Evolutionary conservation across 2,797 vertebrate genomes (phyloP), one percentile per base, ranked within the genome.

Genomic region (Muscicapa comitata): DNA sequence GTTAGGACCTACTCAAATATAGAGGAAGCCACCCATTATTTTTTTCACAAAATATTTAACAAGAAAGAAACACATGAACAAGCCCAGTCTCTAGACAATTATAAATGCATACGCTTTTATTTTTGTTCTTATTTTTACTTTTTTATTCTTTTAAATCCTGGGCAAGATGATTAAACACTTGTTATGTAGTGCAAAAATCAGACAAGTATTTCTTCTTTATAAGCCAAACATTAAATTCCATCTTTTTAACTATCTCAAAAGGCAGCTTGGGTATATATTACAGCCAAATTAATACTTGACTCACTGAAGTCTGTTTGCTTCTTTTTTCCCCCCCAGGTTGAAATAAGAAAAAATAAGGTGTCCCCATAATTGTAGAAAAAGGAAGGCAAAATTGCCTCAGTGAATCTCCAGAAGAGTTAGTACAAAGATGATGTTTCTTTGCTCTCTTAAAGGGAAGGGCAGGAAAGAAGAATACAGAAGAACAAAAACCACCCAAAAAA

Each of bases 221-320:
- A 53, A 77, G 90, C 95, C 90, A 94, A 97, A 96, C 79, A 85
- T 87, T 95, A 97, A 97, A 93, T 96, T 86, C 71, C 83, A 87
- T 96, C 95, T 89, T 96, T 96, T 85, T 87, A 97, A 94, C 93
- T 87, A 96, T 82, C 95, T 89, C 26, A 50, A 96, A 97, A 95
- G 97, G 95, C 95, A 96, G 95, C 97, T 96, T 90, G 95, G 95
- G 96, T 96, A 92, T 93, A 88, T 78, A 96, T 94, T 95, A 97
- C 90, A 98, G 96, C 94, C 93, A 94, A 89, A 95, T 97, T 95
- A 97, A 96, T 74, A 95, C 67, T 78, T 95, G 87, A 96, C 94
- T 95, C 84, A 94, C 78, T 91, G 89, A 95, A 96, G 67, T 92
- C 82, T 75, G 66, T 54, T 86, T 88, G 84, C 37, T 83, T 95